Evolutionary conservation across 2,888 invertebrate species (phyloP), one percentile per base, ranked within the genome.

Genomic region (Eristalis pertinax): DNA sequence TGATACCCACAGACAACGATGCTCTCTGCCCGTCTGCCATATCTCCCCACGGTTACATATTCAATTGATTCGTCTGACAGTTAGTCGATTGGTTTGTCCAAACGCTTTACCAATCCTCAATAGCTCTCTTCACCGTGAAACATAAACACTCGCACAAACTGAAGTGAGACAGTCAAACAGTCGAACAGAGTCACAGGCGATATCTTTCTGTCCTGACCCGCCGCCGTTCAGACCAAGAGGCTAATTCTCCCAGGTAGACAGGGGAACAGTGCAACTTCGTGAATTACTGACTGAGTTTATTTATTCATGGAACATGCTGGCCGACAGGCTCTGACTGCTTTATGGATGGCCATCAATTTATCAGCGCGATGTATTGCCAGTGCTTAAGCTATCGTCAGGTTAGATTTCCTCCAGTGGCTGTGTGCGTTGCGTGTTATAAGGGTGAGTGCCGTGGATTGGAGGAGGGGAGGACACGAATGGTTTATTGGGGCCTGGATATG

Each of bases 331-430:
- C 87, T 87, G 89, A 90, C 89, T 89, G 88, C 85, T 90, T 90
- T 90, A 89, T 89, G 88, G 89, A 90, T 90, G 88, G 88, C 86
- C 89, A 90, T 90, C 89, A 90, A 90, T 90, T 89, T 89, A 90
- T 90, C 89, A 89, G 79, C 75, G 82, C 86, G 80, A 87, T 88
- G 87, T 89, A 87, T 89, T 87, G 84, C 87, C 75, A 87, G 89
- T 89, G 84, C 89, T 89, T 88, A 89, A 89, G 87, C 86, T 89
- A 89, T 88, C 79, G 89, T 89, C 88, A 88, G 83, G 82, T 83
- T 74, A 85, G 86, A 86, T 78, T 86, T 82, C 74, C 68, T 68
- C 26, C 35, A n/a, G 60, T 64, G 74, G 11, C 32, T 50, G 72
- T 24, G 38, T 64, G 65, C 35, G 75, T 62, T 69, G 65, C 35